These are phyloP conservation scores for Hymenopus coronatus DNA, from an alignment of 2,888 invertebrate genomes.

Conservation along the genomic window DNA sequence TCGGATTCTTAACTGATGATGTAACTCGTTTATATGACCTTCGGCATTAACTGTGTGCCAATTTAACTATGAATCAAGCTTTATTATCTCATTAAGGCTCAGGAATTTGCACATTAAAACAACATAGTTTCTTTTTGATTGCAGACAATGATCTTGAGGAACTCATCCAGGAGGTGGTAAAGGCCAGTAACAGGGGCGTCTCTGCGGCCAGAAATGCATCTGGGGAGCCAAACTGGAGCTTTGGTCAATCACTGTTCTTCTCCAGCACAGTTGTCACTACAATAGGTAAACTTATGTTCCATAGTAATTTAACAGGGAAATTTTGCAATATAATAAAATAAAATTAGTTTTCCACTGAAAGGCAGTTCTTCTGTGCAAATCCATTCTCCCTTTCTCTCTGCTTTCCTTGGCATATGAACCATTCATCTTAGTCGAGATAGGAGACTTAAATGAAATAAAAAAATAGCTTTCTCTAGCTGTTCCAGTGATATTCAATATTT, in stretches of 20 bases:
- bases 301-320: background rate
- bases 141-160: constrained; percentile 72
- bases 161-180: constrained; percentile 67
- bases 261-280: constrained; percentile 86
- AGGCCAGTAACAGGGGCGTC: constrained; percentile 74
- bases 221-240: constrained; percentile 84
- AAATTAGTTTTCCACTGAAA: background rate
- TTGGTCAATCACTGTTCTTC: constrained; percentile 86
- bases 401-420: no score
- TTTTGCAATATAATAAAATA: background rate
- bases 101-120: background rate
- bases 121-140: constrained; percentile 38
- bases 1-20: background rate
- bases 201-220: constrained; percentile 72
- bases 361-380: background rate
- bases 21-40: background rate
- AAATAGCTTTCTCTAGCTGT: no score
- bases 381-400: no score
- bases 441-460: no score
- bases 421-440: no score
- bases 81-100: background rate
- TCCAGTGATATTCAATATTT: no score
- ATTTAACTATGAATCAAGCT: background rate
- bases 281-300: constrained; percentile 59
- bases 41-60: background rate